Base-by-base conservation (phyloP, 2,797 vertebrate species). In the Clarias pachynema region DNA sequence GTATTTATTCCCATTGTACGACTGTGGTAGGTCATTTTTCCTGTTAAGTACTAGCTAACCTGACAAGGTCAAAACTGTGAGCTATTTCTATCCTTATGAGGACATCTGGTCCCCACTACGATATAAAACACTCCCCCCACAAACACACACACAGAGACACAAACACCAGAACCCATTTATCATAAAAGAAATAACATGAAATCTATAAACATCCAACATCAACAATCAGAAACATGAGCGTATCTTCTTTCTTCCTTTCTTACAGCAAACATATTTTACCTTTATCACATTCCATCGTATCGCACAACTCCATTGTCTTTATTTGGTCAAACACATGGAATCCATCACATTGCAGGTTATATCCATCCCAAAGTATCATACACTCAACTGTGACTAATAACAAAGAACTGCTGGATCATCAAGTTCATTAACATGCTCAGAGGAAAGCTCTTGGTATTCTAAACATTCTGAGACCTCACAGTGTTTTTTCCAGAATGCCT, bases 381-480 rank as follows among this genome's bases (percentile, higher is more conserved):
- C 49, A 70, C 20, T 86, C n/a, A 75, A 40, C 81, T 81, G 26
- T 57, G 73, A 65, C n/a, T 59, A 68, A 85, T 77, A 85, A 66
- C 81, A 83, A 83, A 82, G 56, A 24, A 66, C 22, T 59, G 63
- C 82, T 83, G 82, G 26, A 24, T 84, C 65, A 83, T 81, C 40
- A 79, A 83, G 75, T 85, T 83, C 24, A 86, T 73, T 82, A 57
- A 74, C 57, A n/a, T 74, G 79, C 84, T 49, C 57, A 62, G 72
- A 81, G 72, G 40, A 62, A 40, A 22, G 22, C 24, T 69, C 9
- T 37, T 74, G 29, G 15, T 15, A 81, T 77, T 88, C 82, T 24
- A 66, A 86, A 86, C 74, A 77, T 86, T 85, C 79, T 34, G 80
- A 88, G 85, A 72, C 29, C 37, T 66, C 53, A 79, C 83, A 12